phyloP scores from a whole-genome alignment of 2,113 vertebrate species.

The Dromaius novaehollandiae region DNA sequence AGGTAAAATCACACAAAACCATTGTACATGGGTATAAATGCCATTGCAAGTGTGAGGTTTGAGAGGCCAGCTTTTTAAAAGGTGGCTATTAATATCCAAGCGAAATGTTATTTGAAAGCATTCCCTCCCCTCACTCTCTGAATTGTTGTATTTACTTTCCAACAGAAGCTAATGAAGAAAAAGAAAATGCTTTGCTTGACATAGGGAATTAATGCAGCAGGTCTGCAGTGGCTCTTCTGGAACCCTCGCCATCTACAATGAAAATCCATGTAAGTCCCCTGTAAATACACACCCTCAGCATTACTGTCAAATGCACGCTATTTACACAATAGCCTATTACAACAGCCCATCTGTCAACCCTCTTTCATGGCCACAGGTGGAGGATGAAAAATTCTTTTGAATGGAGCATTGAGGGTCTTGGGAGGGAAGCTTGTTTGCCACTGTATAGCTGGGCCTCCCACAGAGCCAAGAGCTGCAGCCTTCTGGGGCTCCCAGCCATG shows the following conservation, averaged over 20 bases:
- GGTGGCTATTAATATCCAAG: neutral
- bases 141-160: neutral
- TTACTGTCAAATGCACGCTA: constrained; percentile 49
- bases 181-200: neutral
- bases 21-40: neutral
- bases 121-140: neutral
- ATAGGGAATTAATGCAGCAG: neutral
- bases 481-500: constrained; percentile 40
- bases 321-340: constrained; percentile 60
- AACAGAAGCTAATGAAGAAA: neutral
- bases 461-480: constrained; percentile 49
- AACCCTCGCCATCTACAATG: neutral
- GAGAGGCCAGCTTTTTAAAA: neutral
- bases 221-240: neutral
- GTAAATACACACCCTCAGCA: constrained; percentile 43
- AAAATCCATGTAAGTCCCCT: constrained; percentile 38
- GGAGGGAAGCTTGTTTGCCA: constrained; percentile 47
- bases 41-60: neutral
- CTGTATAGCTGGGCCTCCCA: constrained; percentile 37
- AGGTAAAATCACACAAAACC: neutral
- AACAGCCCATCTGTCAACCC: constrained; percentile 61
- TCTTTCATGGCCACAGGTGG: constrained; percentile 62
- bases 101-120: neutral
- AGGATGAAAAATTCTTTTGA: constrained; percentile 67
- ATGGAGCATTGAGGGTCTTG: constrained; percentile 35